Evolutionary conservation across 2,797 vertebrate genomes (phyloP).

Genomic region (Buphagus erythrorhynchus): DNA sequence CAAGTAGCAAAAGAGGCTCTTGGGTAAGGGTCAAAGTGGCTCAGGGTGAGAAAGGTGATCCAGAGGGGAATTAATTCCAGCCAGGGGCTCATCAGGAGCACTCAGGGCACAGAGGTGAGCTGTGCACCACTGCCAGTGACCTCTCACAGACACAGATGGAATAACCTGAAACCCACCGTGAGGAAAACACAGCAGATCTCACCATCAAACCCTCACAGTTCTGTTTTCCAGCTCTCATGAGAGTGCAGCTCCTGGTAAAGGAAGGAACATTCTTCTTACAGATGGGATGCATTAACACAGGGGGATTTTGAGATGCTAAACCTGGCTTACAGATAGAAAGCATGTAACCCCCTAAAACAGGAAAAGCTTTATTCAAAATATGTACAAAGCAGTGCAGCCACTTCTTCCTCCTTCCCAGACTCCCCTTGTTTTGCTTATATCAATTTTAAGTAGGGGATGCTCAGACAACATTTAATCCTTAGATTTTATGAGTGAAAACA

Average conservation of each 20-base stretch:
- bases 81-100: background rate
- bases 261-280: background rate
- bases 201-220: background rate
- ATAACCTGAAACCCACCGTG: rapidly evolving
- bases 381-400: background rate
- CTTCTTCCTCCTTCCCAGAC: background rate
- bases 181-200: background rate
- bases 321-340: background rate
- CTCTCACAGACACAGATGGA: background rate
- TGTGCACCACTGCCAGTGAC: rapidly evolving
- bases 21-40: background rate
- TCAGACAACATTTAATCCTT: background rate
- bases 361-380: background rate
- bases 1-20: background rate
- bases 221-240: background rate
- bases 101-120: background rate
- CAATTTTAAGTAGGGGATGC: background rate
- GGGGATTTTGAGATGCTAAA: background rate
- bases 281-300: background rate
- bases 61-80: background rate
- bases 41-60: background rate
- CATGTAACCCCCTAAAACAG: rapidly evolving
- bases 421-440: rapidly evolving
- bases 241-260: background rate
- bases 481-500: background rate